Evolutionary conservation across 2,797 vertebrate genomes (phyloP).

Genomic region (Dendrocincla tyrannina): DNA sequence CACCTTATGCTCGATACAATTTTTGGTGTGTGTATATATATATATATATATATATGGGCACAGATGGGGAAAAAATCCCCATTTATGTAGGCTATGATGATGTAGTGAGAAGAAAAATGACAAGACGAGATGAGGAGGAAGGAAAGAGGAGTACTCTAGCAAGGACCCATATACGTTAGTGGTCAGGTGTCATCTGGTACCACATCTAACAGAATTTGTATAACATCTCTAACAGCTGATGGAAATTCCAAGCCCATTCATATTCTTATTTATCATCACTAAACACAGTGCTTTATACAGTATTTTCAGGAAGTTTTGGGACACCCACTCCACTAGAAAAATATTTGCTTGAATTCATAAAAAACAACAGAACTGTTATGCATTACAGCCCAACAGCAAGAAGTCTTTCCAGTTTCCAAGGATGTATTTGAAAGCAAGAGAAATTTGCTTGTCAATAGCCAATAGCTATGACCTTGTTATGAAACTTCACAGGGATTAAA

Average conservation of each 20-base stretch:
- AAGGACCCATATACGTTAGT: background rate
- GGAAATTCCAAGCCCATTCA: background rate
- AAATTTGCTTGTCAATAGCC: constrained; percentile 23
- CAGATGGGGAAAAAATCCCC: background rate
- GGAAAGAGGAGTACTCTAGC: background rate
- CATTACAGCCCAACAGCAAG: background rate
- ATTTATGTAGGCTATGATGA: background rate
- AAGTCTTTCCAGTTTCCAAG: background rate
- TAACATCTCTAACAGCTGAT: background rate
- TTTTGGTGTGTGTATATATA: background rate
- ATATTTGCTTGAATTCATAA: background rate
- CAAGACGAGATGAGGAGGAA: background rate
- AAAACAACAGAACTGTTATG: background rate
- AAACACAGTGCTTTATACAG: background rate
- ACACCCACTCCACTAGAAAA: background rate
- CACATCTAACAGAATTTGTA: background rate
- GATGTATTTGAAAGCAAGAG: constrained; percentile 13
- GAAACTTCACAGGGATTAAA: constrained; percentile 19
- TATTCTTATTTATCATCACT: background rate
- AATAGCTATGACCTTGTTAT: constrained; percentile 16
- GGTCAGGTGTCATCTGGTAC: background rate
- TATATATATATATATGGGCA: background rate
- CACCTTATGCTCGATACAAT: background rate
- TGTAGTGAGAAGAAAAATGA: background rate
- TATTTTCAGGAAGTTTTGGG: background rate